Evolutionary conservation across 2,797 vertebrate genomes (phyloP).

Genomic region (Mastacembelus armatus): DNA sequence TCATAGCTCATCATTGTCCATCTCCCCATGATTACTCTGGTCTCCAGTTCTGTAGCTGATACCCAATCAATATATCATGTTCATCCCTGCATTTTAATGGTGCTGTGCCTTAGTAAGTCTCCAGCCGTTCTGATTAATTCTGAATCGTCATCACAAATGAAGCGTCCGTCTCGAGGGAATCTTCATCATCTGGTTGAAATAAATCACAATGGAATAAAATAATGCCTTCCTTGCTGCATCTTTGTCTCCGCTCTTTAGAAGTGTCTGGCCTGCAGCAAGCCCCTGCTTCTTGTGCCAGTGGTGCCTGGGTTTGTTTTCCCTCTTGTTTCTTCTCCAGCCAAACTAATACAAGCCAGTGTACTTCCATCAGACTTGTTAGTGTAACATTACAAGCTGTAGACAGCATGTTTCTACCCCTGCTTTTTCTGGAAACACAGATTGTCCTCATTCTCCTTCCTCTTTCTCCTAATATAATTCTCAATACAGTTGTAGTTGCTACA

Average conservation of each 20-base stretch:
- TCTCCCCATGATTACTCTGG: slow-evolving; percentile 49
- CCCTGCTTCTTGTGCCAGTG: slow-evolving; percentile 72
- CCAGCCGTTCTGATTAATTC: slow-evolving; percentile 71
- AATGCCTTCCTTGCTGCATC: slow-evolving; percentile 57
- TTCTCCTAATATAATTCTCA: slow-evolving; percentile 33
- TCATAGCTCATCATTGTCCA: slow-evolving; percentile 60
- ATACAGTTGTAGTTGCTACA: no score
- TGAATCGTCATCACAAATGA: slow-evolving; percentile 78
- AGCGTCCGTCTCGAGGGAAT: slow-evolving; percentile 67
- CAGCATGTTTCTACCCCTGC: slow-evolving; percentile 36
- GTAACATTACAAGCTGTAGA: slow-evolving; percentile 50
- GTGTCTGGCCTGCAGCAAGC: slow-evolving; percentile 55
- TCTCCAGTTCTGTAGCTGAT: slow-evolving; percentile 59
- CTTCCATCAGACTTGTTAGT: slow-evolving; percentile 71
- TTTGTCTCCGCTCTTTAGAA: slow-evolving; percentile 51
- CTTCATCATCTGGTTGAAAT: slow-evolving; percentile 82
- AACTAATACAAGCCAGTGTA: slow-evolving; percentile 69
- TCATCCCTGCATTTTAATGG: no score
- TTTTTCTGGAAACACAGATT: slow-evolving; percentile 41
- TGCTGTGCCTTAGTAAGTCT: slow-evolving; percentile 58
- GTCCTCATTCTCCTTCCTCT: slow-evolving; percentile 38
- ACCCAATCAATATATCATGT: slow-evolving; percentile 66
- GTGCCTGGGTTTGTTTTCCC: slow-evolving; percentile 75
- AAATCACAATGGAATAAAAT: slow-evolving; percentile 74
- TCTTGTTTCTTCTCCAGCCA: slow-evolving; percentile 70